phyloP scores from a whole-genome alignment of 2,113 vertebrate species.

The Amphiprion percula region DNA sequence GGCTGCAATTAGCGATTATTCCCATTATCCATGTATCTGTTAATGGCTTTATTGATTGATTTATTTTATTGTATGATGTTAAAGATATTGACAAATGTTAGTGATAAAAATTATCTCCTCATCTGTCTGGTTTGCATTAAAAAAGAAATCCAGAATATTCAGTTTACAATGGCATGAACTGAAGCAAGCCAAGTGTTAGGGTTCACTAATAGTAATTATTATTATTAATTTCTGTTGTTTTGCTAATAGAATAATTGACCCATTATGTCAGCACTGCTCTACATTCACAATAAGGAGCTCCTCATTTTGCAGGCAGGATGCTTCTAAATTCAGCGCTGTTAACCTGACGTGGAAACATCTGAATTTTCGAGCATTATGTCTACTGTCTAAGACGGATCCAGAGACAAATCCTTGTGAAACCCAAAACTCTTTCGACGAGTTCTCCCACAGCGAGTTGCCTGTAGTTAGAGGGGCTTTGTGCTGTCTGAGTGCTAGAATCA shows the following conservation, averaged over 20 bases:
- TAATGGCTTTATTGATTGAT: slow-evolving; percentile 9
- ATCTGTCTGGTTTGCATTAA: background rate
- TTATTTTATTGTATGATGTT: slow-evolving; percentile 4
- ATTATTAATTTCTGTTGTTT: background rate
- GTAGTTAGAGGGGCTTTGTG: slow-evolving; percentile 75
- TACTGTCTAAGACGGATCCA: slow-evolving; percentile 59
- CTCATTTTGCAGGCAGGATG: slow-evolving; percentile 24
- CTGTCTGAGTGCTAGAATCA: slow-evolving; percentile 72
- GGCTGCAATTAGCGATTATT: background rate
- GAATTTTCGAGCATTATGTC: slow-evolving; percentile 55
- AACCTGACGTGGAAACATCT: slow-evolving; percentile 56
- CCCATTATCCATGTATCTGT: background rate
- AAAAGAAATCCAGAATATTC: background rate
- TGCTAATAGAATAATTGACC: background rate
- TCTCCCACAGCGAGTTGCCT: slow-evolving; percentile 66
- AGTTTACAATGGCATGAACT: background rate
- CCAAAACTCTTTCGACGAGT: slow-evolving; percentile 53
- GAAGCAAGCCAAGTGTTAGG: background rate
- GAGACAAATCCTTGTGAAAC: slow-evolving; percentile 74
- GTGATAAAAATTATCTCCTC: background rate
- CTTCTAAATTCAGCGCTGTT: slow-evolving; percentile 32
- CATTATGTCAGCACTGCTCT: background rate
- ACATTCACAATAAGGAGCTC: slow-evolving; percentile 1
- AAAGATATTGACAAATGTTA: slow-evolving; percentile 6
- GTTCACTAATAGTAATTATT: background rate